Conservation (phyloP, 2,113 vertebrate genomes). For the Rhea americana region DNA sequence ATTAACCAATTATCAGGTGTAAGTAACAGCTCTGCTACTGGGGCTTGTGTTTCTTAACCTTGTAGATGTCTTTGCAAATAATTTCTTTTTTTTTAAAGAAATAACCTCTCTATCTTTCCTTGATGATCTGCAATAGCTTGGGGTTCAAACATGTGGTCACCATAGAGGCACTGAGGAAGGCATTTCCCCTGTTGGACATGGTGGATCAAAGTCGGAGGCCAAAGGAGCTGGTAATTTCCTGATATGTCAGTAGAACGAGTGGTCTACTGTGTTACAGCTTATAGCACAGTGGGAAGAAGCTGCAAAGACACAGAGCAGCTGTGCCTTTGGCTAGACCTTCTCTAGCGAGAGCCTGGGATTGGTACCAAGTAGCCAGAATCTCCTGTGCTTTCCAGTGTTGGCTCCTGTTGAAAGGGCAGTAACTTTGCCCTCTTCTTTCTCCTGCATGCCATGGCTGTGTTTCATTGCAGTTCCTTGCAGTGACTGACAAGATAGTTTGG, state of each 20-base stretch:
- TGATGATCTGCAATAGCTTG: conserved; percentile 78
- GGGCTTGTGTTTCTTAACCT: background rate
- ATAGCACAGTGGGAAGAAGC: background rate
- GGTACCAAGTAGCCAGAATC: background rate
- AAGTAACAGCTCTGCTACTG: background rate
- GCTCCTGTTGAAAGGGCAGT: background rate
- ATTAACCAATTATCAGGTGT: background rate
- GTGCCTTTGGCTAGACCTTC: background rate
- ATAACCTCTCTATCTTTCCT: conserved; percentile 37
- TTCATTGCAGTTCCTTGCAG: background rate
- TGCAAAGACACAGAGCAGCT: background rate
- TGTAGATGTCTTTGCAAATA: background rate
- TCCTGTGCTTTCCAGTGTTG: rapidly evolving
- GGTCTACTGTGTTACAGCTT: background rate
- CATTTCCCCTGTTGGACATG: conserved; percentile 90
- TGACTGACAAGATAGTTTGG: background rate
- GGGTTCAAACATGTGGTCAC: conserved; percentile 90
- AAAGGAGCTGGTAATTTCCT: conserved; percentile 79
- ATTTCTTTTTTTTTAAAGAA: background rate
- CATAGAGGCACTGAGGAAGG: conserved; percentile 86
- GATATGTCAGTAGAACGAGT: background rate
- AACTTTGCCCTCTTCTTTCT: background rate
- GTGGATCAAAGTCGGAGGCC: conserved; percentile 91
- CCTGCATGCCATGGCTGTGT: background rate
- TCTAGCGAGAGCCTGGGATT: background rate